Evolutionary conservation across 2,888 invertebrate genomes (phyloP), one percentile per base, ranked within the genome.

Genomic region (Ennomos quercinarius): DNA sequence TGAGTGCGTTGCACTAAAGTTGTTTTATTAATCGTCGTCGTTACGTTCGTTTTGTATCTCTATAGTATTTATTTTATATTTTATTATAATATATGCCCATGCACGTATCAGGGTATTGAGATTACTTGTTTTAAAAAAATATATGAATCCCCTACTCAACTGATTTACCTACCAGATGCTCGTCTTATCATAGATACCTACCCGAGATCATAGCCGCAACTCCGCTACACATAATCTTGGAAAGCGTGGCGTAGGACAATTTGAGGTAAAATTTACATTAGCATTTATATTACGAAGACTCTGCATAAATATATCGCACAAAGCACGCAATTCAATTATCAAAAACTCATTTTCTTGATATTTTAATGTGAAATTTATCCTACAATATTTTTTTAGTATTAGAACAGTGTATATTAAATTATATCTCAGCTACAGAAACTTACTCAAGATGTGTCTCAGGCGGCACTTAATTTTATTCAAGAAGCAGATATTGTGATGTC

Each of bases 401-500:
- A 42, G 49, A 37, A 37, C 11, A 34, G 37, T 35, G 9, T 8
- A 27, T 6, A 27, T 27, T 27, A 6, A 27, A 27, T 6, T 27
- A 27, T 27, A 27, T n/a, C 27, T 27, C 27, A 27, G 6, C 27
- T 27, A 27, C 27, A 27, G 27, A 27, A 57, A 73, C 77, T 38
- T 60, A 80, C 80, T 67, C 36, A 69, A 54, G n/a, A 54, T 41
- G 1, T 57, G 34, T 39, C 61, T 52, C 42, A 77, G 57, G 43
- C 66, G 64, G 58, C 89, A 90, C 61, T 72, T 76, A 39, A 78
- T 72, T 63, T 74, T 81, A 43, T 67, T 74, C 45, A 90, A 66
- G 57, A 77, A 71, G 57, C 91, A 91, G 57, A 78, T 69, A 63
- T 91, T 91, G 47, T 84, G 79, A 63, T 76, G 87, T 46, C 51